Evolutionary conservation across 2,888 invertebrate species (phyloP), one percentile per base, ranked within the genome.

Genomic region (Drosophila maculinotata): DNA sequence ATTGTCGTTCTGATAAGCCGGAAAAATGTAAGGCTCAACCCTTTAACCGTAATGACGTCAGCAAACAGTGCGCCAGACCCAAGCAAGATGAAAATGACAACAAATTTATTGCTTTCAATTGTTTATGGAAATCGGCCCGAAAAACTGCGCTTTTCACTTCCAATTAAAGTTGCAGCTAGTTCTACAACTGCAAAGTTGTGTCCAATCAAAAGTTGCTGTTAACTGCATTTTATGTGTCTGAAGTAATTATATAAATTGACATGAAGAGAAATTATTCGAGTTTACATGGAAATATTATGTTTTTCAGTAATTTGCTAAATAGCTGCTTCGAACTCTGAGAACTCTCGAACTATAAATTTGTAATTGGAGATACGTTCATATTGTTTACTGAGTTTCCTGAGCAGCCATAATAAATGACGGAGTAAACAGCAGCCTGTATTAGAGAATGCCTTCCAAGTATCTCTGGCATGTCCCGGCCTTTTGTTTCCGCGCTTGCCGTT

Each of bases 391-490:
- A 51, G 59, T 59, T 42, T 14, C 33, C 25, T 9, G 12, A 52
- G 36, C 41, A 36, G 52, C 47, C 54, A 45, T 63, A 81, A 71
- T 65, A 81, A 78, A 85, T 85, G 76, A 69, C 44, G 42, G 51
- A 64, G 68, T 79, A 81, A 84, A 76, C 48, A 75, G 63, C 28
- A 53, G 60, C 75, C 75, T 79, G 85, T 81, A 69, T 67, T 67
- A 49, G 49, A 42, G 57, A 66, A 74, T 59, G 59, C 41, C 45
- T 15, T 48, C n/a, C 31, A 53, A 35, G 47, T 39, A 57, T 31
- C 58, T 59, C 14, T 48, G 44, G 47, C 48, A 47, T 52, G 25
- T 36, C 33, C 8, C 15, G 33, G 48, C 42, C 59, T 30, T 60
- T 66, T 59, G 59, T 74, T 48, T 23, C n/a, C 23, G 51, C 42